Percentiles rank a stretch among this genome's conserved stretches.
phyloP scores from a whole-genome alignment of 2,113 vertebrate genomes.

The Lutjanus erythropterus region DNA sequence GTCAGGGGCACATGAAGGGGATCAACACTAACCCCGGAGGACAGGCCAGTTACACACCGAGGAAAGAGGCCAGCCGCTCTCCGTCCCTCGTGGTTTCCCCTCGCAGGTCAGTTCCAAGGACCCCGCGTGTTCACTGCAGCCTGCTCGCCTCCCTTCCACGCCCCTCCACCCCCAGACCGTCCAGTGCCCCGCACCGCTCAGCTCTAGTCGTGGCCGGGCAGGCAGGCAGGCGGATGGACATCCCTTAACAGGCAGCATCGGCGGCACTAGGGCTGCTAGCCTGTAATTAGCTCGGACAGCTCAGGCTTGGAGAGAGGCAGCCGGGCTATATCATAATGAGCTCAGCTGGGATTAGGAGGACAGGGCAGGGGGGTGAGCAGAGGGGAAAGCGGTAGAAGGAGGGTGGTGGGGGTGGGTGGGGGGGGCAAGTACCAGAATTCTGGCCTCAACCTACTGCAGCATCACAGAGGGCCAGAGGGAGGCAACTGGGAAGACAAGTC shows the following conservation, averaged over 20 bases:
- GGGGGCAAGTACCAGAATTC: slow-evolving; percentile 83
- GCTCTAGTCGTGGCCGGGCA: slow-evolving; percentile 70
- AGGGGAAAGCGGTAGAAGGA: slow-evolving; percentile 93
- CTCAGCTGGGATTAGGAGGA: slow-evolving; percentile 99
- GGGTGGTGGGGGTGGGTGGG: slow-evolving; percentile 89
- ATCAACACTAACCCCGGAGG: slow-evolving; percentile 94
- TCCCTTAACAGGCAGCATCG: slow-evolving; percentile 96
- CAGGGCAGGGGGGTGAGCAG: slow-evolving; percentile 92
- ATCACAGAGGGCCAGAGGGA: slow-evolving; percentile 90
- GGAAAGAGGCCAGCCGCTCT: slow-evolving; percentile 86
- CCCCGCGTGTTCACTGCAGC: slow-evolving; percentile 84
- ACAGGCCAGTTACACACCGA: slow-evolving; percentile 88
- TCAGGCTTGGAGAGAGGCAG: slow-evolving; percentile 98
- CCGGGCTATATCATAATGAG: slow-evolving; percentile 99
- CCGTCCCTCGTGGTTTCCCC: slow-evolving; percentile 88
- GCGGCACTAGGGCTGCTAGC: slow-evolving; percentile 89
- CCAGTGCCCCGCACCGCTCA: slow-evolving; percentile 53
- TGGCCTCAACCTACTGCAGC: slow-evolving; percentile 77
- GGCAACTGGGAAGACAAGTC: slow-evolving; percentile 78
- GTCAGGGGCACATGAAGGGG: slow-evolving; percentile 88
- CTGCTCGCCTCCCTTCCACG: neutral
- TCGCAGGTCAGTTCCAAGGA: slow-evolving; percentile 95
- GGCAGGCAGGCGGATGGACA: slow-evolving; percentile 83
- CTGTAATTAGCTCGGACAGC: slow-evolving; percentile 99
- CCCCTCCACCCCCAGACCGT: slow-evolving; percentile 54